A percentile compares a stretch with the other conserved stretches of the same genome.
phyloP scores from a whole-genome alignment of 1,140 invertebrate genomes.

The Platorchestia sp. region DNA sequence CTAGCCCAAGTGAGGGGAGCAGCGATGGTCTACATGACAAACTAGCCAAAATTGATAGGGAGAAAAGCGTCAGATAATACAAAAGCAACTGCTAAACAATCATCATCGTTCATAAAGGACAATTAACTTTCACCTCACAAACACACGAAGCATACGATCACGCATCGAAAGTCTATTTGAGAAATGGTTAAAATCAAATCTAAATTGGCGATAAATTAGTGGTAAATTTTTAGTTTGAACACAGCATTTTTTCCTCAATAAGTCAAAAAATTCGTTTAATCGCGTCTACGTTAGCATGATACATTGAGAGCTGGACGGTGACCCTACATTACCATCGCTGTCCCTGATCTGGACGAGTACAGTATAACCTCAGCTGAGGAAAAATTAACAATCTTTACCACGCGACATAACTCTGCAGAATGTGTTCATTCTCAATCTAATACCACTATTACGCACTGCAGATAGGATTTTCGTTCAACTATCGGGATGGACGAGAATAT shows the following conservation, averaged over 20 bases:
- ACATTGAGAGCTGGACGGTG: too few species aligned
- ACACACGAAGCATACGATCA: too few species aligned
- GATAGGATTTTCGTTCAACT: neutral
- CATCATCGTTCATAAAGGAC: neutral
- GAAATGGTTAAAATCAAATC: neutral
- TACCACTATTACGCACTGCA: neutral
- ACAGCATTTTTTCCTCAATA: neutral
- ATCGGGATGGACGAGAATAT: neutral
- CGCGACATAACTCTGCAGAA: neutral
- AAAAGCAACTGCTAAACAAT: neutral
- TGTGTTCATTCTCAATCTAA: neutral
- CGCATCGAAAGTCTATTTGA: too few species aligned
- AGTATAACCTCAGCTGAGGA: too few species aligned
- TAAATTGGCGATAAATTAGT: neutral
- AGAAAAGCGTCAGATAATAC: neutral
- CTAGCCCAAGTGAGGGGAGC: neutral
- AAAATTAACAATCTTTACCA: neutral
- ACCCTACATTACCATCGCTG: neutral
- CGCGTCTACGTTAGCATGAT: too few species aligned
- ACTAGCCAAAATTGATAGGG: neutral
- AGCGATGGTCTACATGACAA: neutral
- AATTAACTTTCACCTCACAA: neutral
- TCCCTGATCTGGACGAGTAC: neutral
- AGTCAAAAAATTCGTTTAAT: neutral
- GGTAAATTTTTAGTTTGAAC: neutral